These are phyloP conservation scores for Drosophila biarmipes DNA, from an alignment of 1,140 invertebrate species.

Conservation along the genomic window DNA sequence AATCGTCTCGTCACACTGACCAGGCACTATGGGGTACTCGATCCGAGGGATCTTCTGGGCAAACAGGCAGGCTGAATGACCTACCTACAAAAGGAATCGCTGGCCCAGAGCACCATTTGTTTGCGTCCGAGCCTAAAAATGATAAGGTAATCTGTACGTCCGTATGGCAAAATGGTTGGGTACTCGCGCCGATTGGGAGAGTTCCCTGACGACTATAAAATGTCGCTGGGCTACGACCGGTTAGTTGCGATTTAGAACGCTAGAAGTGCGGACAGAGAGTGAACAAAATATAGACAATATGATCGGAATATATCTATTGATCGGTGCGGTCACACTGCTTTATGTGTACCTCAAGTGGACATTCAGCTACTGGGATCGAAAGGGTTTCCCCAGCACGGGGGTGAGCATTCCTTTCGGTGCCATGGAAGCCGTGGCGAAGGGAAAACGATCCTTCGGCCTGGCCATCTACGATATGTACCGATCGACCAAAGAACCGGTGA, in stretches of 20 bases:
- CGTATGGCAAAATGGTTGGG: slow-evolving; percentile 11
- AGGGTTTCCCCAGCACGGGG: slow-evolving; percentile 53
- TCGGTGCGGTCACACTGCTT: slow-evolving; percentile 37
- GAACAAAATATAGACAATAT: slow-evolving; percentile 22
- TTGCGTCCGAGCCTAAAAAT: not conserved
- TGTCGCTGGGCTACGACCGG: not conserved
- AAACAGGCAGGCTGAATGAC: not conserved
- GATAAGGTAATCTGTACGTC: slow-evolving; percentile 4
- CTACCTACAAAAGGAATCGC: slow-evolving; percentile 4
- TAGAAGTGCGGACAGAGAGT: slow-evolving; percentile 3
- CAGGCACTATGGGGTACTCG: not conserved
- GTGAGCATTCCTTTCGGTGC: slow-evolving; percentile 70
- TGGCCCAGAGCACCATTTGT: not conserved
- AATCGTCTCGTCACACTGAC: slow-evolving; percentile 27
- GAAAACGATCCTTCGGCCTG: slow-evolving; percentile 65
- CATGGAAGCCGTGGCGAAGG: slow-evolving; percentile 36
- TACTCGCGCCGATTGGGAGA: not conserved
- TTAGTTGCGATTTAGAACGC: slow-evolving; percentile 36
- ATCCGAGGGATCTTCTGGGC: not conserved
- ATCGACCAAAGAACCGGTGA: slow-evolving; percentile 52
- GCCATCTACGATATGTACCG: slow-evolving; percentile 72
- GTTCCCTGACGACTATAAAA: slow-evolving; percentile 47
- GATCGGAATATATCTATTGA: slow-evolving; percentile 41
- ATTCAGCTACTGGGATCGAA: slow-evolving; percentile 73
- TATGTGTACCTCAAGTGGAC: slow-evolving; percentile 62